Evolutionary conservation across 64 coral and sea anemone species (phyloP).

Genomic region (Montipora sp.): DNA sequence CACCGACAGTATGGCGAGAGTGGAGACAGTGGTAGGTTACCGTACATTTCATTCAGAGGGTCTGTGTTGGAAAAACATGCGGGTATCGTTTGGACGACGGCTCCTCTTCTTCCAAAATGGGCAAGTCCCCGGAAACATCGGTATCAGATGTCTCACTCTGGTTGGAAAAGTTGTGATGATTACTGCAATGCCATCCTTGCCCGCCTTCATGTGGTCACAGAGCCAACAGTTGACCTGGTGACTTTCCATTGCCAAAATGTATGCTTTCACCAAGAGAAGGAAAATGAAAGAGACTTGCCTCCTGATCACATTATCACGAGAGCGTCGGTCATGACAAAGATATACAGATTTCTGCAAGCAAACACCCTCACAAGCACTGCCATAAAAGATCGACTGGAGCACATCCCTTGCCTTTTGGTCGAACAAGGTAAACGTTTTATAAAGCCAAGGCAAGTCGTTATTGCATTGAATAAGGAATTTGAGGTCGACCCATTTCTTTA

Average conservation of each 20-base stretch:
- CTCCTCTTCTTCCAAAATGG: conserved; percentile 15
- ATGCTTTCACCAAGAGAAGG: conserved; percentile 1
- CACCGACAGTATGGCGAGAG: conserved; percentile 18
- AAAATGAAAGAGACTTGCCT: not conserved
- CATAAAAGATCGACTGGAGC: not conserved
- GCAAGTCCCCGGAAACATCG: conserved; percentile 27
- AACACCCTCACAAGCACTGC: not conserved
- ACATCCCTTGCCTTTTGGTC: conserved; percentile 53
- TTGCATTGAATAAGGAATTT: not conserved
- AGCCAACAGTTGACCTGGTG: conserved; percentile 32
- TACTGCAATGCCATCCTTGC: conserved; percentile 14
- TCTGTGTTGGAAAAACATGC: conserved; percentile 4
- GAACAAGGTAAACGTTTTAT: conserved; percentile 67
- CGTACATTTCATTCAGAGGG: conserved; percentile 66
- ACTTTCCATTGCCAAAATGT: conserved; percentile 46
- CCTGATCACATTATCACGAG: not conserved
- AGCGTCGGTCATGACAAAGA: not conserved
- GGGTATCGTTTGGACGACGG: conserved; percentile 31
- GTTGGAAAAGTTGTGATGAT: not conserved
- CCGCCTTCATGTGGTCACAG: not conserved
- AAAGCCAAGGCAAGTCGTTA: conserved; percentile 57
- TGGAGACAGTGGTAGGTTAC: not conserved
- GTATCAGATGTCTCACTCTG: not conserved
- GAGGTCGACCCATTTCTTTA: conserved; percentile 72
- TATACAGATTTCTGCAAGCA: conserved; percentile 36